Percentiles rank a stretch among this genome's conserved stretches.
Conservation (phyloP, 2,113 vertebrate genomes). For the Marmota monax region DNA sequence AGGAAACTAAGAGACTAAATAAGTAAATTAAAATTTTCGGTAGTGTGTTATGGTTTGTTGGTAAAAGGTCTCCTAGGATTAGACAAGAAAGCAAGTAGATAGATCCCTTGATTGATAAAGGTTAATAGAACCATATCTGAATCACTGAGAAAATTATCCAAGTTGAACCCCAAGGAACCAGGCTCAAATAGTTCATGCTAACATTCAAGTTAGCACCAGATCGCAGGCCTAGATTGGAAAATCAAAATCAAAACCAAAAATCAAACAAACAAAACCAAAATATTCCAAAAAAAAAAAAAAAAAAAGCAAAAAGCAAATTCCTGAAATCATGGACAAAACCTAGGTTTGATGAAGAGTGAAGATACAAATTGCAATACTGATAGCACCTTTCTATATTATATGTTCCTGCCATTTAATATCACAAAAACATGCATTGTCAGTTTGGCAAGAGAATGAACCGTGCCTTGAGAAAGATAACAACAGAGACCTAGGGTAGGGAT, state of each 20-base stretch:
- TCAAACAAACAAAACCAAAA: neutral
- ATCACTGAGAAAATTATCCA: neutral
- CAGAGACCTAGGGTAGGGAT: neutral
- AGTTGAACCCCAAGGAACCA: neutral
- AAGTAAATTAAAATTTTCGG: neutral
- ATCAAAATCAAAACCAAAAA: neutral
- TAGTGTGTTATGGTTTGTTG: neutral
- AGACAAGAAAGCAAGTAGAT: neutral
- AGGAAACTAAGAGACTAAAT: neutral
- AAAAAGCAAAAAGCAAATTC: neutral
- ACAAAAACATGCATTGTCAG: neutral
- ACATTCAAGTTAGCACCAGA: neutral
- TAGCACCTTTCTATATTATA: neutral
- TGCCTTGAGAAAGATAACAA: neutral
- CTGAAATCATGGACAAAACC: neutral
- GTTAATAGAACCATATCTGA: neutral
- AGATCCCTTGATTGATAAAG: neutral
- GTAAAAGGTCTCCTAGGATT: neutral
- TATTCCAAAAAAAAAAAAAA: neutral
- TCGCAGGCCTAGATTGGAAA: neutral
- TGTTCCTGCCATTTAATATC: neutral
- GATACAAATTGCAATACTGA: neutral
- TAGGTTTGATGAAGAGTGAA: neutral
- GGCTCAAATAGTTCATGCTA: neutral
- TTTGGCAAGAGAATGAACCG: slow-evolving; percentile 21